Base-by-base conservation (phyloP, 92 coral and sea anemone species). In the Pocillopora meandrina region DNA sequence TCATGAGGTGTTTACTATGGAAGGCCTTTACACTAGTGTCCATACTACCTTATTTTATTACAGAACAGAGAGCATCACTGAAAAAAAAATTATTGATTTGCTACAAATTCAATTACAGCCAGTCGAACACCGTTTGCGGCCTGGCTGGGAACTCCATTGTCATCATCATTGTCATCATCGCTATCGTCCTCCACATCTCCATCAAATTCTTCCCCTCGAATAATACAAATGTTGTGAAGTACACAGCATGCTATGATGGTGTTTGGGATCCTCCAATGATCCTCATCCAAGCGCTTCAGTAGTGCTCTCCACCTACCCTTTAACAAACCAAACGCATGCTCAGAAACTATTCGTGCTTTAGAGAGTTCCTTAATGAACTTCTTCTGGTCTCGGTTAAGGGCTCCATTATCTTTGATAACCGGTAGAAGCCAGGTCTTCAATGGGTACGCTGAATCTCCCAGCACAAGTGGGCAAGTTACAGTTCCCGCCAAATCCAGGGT, bases 201-300 rank as follows among this genome's bases (percentile, higher is more conserved):
- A 55, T 49, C 82, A 52, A 86, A 78, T n/a, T 78, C 82, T 61
- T 90, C 87, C 21, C 85, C 77, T 76, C 84, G 15, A 17, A 89
- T 57, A 26, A 89, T 83, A 47, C 90, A 92, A 66, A 92, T 92
- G 92, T 89, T 92, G 75, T 89, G 95, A 10, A 92, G 71, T 31
- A 85, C 83, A 85, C 91, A 91, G 57, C 87, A 88, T 36, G 76
- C 90, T 56, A 87, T 69, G 56, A 42, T 42, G 71, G 14, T 61
- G 64, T 10, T 5, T 61, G 62, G 62, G 64, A 61, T 61, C 19
- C 64, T 61, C 64, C 91, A 17, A 89, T 74, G 12, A 91, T 91
- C 92, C 65, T 89, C 81, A 31, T 90, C 85, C 63, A 90, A 23
- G 55, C 84, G 72, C 60, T 89, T 85, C 9, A 71, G 87, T 42